Base-by-base conservation (phyloP, 1,140 invertebrate genomes). In the Drosophila lacertosa region DNA sequence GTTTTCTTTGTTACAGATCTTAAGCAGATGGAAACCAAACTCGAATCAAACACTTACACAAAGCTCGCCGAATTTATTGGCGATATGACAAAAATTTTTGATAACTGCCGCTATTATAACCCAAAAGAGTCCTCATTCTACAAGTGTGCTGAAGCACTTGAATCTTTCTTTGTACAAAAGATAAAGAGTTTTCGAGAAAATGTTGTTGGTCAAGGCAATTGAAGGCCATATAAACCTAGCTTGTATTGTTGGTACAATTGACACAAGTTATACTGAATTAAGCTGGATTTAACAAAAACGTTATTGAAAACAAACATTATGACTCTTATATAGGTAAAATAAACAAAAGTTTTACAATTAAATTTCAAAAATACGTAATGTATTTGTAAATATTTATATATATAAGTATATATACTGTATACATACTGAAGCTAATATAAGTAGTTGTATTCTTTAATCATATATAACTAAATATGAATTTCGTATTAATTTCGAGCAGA, bases 31-130 rank as follows among this genome's bases (percentile, higher is more conserved):
- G 97, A 98, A 92, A 93, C 94, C 45, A 96, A 97, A 92, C 95
- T 99, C 89, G 95, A 96, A 89, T 94, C 95, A 74, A 94, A 95
- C 77, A 93, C 93, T 16, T 99, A 99, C 91, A 95, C 95, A 81
- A 96, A 95, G 88, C 93, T 99, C 54, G 96, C 96, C 91, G 97
- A 99, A 90, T 98, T 99, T 91, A 97, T 99, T 82, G 97, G 97
- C 89, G 98, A 99, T 91, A 97, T 99, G 94, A 98, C 97, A 37
- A 98, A 98, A 91, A 98, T 99, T 86, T 99, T 99, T 92, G 98
- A 99, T 92, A 99, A 99, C 92, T 99, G 98, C 94, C 95, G 98
- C 55, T 98, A 98, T 81, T 99, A 98, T 92, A 99, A 99, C 93
- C 96, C 97, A 26, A 96, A 96, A 88, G 97, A 98, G 90, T 98